Conservation (phyloP, 2,113 vertebrate genomes). For the Ceyx cyanopectus region DNA sequence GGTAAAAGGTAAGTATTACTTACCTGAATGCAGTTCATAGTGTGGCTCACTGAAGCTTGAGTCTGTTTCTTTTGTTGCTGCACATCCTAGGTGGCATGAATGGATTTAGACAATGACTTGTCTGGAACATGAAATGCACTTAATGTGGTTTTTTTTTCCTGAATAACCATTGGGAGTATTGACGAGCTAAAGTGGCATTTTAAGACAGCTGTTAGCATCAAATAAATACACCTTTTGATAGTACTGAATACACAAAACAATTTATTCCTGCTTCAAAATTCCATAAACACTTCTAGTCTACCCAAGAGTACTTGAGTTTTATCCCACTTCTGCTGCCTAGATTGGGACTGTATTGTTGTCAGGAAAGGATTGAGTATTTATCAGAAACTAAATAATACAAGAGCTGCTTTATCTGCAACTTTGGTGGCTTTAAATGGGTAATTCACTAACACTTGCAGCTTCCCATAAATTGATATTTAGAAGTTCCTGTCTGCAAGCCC, state of each 20-base stretch:
- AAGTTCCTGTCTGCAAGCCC: not conserved
- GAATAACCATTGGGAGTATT: constrained; percentile 47
- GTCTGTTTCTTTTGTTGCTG: constrained; percentile 48
- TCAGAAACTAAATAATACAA: not conserved
- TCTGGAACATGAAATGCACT: constrained; percentile 58
- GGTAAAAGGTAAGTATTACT: not conserved
- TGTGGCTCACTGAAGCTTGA: constrained; percentile 52
- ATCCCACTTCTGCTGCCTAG: not conserved
- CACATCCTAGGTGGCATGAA: not conserved
- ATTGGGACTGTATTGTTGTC: not conserved
- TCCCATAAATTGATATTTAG: not conserved
- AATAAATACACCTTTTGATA: not conserved
- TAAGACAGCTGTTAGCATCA: constrained; percentile 26
- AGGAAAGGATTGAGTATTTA: not conserved
- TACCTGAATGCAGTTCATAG: constrained; percentile 2
- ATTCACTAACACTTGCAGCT: not conserved
- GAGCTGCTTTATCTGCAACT: not conserved
- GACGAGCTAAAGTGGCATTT: constrained; percentile 46
- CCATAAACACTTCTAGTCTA: not conserved
- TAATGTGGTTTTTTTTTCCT: not conserved
- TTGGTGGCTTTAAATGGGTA: not conserved
- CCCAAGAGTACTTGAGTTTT: not conserved
- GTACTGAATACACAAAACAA: not conserved
- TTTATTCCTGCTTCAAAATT: not conserved
- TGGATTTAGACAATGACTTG: constrained; percentile 39